Percentiles rank a stretch among this genome's conserved stretches.
Conservation (phyloP, 2,888 invertebrate genomes). For the Amphipoea oculea region DNA sequence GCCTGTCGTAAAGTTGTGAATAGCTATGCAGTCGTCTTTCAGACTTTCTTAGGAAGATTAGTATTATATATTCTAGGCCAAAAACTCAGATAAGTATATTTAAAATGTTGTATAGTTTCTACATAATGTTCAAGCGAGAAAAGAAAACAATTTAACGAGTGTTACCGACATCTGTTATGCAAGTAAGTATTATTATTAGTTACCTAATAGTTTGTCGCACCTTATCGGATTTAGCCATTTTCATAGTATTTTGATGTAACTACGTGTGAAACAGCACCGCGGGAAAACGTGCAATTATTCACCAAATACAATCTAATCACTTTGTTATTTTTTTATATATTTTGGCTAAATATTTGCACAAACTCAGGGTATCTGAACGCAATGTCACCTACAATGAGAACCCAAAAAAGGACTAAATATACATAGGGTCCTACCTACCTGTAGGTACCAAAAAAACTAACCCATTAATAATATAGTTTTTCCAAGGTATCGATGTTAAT, state of each 20-base stretch:
- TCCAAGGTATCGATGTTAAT: background rate
- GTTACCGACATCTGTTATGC: background rate
- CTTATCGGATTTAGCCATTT: background rate
- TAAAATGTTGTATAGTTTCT: background rate
- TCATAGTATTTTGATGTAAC: background rate
- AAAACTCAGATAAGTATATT: background rate
- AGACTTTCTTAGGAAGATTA: background rate
- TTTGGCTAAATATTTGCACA: background rate
- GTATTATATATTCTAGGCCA: background rate
- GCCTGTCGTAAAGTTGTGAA: no score
- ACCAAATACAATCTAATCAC: background rate
- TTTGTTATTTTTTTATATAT: background rate
- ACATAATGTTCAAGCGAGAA: background rate
- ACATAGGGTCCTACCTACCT: background rate
- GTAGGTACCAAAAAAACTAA: background rate
- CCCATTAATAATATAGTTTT: background rate
- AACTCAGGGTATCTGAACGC: background rate
- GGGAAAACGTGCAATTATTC: background rate
- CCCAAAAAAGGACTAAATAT: background rate
- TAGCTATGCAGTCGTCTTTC: no score
- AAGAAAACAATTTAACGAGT: constrained; percentile 12
- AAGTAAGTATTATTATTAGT: background rate
- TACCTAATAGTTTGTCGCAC: background rate
- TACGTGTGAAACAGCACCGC: no score
- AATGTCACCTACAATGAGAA: constrained; percentile 17